phyloP scores from a whole-genome alignment of 2,113 vertebrate genomes.

The Rhynchopsitta pachyrhyncha region DNA sequence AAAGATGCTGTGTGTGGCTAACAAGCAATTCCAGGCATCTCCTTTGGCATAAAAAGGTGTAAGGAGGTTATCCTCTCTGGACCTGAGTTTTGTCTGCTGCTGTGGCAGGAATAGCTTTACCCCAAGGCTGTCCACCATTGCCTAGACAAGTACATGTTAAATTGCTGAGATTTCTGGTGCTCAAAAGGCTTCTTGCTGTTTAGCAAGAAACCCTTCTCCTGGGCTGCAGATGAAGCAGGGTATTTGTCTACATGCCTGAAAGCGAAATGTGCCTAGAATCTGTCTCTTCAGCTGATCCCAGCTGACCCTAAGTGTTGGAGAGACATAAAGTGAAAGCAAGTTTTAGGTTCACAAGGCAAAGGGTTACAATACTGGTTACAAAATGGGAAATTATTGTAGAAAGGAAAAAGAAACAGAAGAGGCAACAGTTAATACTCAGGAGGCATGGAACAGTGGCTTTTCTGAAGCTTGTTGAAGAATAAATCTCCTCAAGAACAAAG shows the following conservation, averaged over 20 bases:
- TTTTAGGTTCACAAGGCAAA: not conserved
- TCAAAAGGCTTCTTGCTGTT: not conserved
- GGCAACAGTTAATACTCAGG: not conserved
- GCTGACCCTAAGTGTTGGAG: not conserved
- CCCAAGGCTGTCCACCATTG: not conserved
- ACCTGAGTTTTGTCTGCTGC: not conserved
- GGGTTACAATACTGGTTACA: not conserved
- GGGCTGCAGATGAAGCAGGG: not conserved
- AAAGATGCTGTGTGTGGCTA: not conserved
- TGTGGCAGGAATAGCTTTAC: not conserved
- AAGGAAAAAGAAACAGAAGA: not conserved
- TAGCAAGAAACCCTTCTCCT: not conserved
- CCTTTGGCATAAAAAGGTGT: not conserved
- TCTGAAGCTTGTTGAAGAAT: constrained; percentile 14
- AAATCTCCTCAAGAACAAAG: constrained; percentile 20
- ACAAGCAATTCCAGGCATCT: not conserved
- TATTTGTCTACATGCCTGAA: not conserved
- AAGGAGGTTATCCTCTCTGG: not conserved
- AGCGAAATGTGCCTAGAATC: not conserved
- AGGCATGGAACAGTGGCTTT: not conserved
- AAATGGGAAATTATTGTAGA: not conserved
- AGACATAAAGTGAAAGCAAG: not conserved
- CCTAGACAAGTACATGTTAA: not conserved
- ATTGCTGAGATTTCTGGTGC: not conserved
- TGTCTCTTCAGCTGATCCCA: not conserved